phyloP scores from a whole-genome alignment of 2,888 invertebrate genomes.

The Mesochorus sp. region DNA sequence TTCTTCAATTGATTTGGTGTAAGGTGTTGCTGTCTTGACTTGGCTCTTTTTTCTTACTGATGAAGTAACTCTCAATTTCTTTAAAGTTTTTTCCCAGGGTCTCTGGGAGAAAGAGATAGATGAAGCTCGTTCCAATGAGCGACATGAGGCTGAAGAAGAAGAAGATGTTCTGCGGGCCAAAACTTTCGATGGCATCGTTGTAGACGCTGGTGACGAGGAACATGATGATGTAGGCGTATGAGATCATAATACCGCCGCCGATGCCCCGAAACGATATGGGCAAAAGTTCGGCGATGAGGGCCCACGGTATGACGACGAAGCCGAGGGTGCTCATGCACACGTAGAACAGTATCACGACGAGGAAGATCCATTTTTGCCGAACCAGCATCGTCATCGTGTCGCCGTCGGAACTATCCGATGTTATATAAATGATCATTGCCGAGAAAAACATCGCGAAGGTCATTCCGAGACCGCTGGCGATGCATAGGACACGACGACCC shows the following conservation, averaged over 20 bases:
- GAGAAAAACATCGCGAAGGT: constrained; percentile 81
- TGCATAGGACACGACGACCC: constrained; percentile 83
- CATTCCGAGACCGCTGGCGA: constrained; percentile 84
- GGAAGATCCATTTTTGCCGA: constrained; percentile 79
- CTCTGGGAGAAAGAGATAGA: constrained; percentile 84
- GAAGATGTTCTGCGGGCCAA: constrained; percentile 82
- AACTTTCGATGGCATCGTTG: constrained; percentile 81
- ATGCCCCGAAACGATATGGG: constrained; percentile 83
- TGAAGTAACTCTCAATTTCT: constrained; percentile 84
- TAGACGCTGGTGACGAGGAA: constrained; percentile 83
- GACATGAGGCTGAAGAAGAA: constrained; percentile 82
- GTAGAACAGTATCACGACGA: constrained; percentile 83
- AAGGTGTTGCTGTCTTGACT: not conserved
- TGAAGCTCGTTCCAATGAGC: constrained; percentile 81
- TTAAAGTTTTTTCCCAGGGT: constrained; percentile 84
- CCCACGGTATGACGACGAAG: constrained; percentile 85
- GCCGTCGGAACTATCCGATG: constrained; percentile 68
- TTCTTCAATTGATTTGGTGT: not conserved
- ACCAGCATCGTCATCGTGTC: constrained; percentile 68
- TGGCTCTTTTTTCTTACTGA: not conserved
- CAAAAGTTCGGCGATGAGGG: constrained; percentile 83
- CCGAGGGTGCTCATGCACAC: constrained; percentile 84
- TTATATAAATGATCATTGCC: constrained; percentile 75
- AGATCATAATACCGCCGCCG: constrained; percentile 83
- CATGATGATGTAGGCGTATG: constrained; percentile 84